Base-by-base conservation (phyloP, 2,888 invertebrate genomes). In the Asteroscopus sphinx region DNA sequence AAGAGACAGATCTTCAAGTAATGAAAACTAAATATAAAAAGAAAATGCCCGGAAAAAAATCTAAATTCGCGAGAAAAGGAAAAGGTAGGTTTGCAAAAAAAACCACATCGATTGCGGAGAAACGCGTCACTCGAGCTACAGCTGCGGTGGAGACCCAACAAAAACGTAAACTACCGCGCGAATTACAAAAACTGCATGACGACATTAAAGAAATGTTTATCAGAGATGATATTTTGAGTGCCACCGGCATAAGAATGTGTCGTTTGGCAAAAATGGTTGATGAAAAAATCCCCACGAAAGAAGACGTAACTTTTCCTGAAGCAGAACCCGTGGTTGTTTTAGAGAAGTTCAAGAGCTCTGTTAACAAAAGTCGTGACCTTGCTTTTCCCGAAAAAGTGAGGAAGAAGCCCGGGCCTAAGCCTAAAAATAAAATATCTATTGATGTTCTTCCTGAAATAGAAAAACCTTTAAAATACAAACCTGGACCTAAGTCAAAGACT, bases 201-300 rank as follows among this genome's bases (percentile, higher is more conserved):
- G 96, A 96, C 70, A 95, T 96, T 36, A 95, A 96, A 72, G 96
- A 96, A 77, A 96, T 96, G 95, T 96, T 96, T 76, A 95, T 96
- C 49, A 94, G 95, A 67, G 95, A 96, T 66, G 96, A 95, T 26
- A 95, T 96, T 44, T 73, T 92, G 49, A 90, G 95, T 47, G 95
- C 96, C 11, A 95, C 95, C 1, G 96, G 96, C 9, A 95, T 96
- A 77, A 89, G 96, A 67, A 95, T 95, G 93, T 96, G 96, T 79
- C 95, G 96, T 42, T 80, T 95, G 51, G 91, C 95, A 26, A 95
- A 95, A 85, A 88, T 95, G 58, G 87, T 85, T 9, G 89, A 90
- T 63, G 91, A 90, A 21, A 88, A 86, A 66, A 63, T 39, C 33
- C 55, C 69, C 32, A 44, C 73, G 16, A 88, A 85, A 36, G 80